phyloP scores from a whole-genome alignment of 2,113 vertebrate genomes.

The Malaclemys terrapin region DNA sequence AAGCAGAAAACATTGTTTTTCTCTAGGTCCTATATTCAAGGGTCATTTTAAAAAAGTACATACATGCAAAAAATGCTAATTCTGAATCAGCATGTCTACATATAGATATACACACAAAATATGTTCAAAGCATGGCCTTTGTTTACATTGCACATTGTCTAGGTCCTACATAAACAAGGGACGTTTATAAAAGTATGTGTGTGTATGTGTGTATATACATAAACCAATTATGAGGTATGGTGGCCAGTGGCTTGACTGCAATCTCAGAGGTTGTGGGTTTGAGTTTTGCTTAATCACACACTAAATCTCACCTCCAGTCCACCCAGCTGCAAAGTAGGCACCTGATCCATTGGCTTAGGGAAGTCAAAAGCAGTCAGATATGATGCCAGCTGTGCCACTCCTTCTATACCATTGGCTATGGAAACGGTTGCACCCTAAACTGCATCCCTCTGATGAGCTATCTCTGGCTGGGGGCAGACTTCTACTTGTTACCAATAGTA shows the following conservation, averaged over 20 bases:
- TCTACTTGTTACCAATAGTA: background rate
- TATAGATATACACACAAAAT: rapidly evolving
- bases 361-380: background rate
- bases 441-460: background rate
- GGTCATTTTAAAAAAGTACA: background rate
- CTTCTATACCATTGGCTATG: too few relatives aligned
- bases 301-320: background rate
- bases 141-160: rapidly evolving
- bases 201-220: rapidly evolving
- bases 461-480: too few relatives aligned
- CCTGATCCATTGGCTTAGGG: background rate
- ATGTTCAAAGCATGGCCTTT: background rate
- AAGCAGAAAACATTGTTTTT: background rate
- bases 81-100: background rate
- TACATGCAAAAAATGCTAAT: background rate
- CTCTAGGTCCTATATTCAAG: background rate
- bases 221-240: too few relatives aligned
- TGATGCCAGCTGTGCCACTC: background rate
- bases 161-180: rapidly evolving
- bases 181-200: rapidly evolving
- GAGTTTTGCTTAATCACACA: background rate
- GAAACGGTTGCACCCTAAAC: background rate
- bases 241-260: background rate
- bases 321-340: background rate
- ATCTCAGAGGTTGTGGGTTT: background rate